phyloP scores from a whole-genome alignment of 2,888 invertebrate genomes.

The Romanomermis culicivorax region DNA sequence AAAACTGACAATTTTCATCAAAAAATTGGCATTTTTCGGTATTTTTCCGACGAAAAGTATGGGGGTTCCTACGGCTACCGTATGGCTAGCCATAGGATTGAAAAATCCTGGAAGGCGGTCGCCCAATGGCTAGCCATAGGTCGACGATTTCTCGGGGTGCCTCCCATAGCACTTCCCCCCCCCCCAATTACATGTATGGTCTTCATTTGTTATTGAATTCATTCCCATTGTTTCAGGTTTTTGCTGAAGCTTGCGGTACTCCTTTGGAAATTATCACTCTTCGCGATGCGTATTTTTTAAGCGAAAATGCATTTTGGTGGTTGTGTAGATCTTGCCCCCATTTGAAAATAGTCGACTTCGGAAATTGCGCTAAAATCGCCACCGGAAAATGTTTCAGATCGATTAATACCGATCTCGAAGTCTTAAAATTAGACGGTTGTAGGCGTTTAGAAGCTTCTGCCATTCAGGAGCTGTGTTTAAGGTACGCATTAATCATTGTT shows the following conservation, averaged over 20 bases:
- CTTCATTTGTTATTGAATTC: no score
- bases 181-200: no score
- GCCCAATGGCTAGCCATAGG: no score
- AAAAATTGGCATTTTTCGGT: no score
- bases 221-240: background rate
- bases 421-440: background rate
- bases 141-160: no score
- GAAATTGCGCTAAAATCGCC: conserved; percentile 18
- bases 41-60: background rate
- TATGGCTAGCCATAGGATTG: no score
- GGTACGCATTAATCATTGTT: background rate
- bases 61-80: no score
- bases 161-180: no score
- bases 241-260: conserved; percentile 8
- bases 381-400: conserved; percentile 24
- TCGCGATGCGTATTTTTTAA: background rate
- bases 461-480: conserved; percentile 24
- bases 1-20: no score
- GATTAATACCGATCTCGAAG: conserved; percentile 19
- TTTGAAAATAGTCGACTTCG: conserved; percentile 20
- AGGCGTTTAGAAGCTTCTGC: conserved; percentile 19
- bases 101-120: no score
- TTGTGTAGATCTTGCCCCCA: conserved; percentile 19
- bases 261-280: background rate
- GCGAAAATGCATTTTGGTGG: conserved; percentile 21